Evolutionary conservation across 2,797 vertebrate genomes (phyloP), one percentile per base, ranked within the genome.

Genomic region (Onychomys torridus): DNA sequence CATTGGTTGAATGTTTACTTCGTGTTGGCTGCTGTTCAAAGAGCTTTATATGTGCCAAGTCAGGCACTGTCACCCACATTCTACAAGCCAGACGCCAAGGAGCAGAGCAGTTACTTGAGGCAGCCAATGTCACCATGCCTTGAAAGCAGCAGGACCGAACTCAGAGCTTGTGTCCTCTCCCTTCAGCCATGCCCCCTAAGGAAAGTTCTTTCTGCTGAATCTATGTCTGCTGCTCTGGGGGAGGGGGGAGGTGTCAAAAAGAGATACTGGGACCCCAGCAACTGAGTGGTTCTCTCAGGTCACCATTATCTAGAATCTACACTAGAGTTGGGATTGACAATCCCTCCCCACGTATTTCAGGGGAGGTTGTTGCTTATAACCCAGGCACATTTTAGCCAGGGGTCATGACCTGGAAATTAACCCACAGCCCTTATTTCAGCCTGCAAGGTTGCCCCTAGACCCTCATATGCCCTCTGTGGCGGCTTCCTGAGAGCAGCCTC

Each of bases 351-450:
- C 5, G 32, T 67, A 40, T 81, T 92, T 95, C 69, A 87, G 79
- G 46, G 59, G 32, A 86, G 76, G 63, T 46, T 73, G 86, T 2
- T 91, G 78, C 34, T 87, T 89, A 67, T 61, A 95, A 76, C 75
- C 52, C 77, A 93, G 82, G 57, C 73, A 77, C 57, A 69, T 78
- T 97, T 90, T 89, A 93, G 94, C 78, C 81, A 84, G 79, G 76
- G 96, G 93, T 97, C 95, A 37, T 59, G 95, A 96, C 97, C 96
- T 93, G 96, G 95, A 97, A 97, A 97, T 97, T 78, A 96, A 91
- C 78, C 78, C 69, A 25, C n/a, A 73, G 90, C 65, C 89, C 89
- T 92, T 34, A 79, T 3, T 87, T 67, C 57, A 90, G 61, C n/a
- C 85, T 1, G 11, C 1, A 63, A 6, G 0, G 55, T 59, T 67